Evolutionary conservation across 2,888 invertebrate genomes (phyloP).

Genomic region (Colostygia pectinataria): DNA sequence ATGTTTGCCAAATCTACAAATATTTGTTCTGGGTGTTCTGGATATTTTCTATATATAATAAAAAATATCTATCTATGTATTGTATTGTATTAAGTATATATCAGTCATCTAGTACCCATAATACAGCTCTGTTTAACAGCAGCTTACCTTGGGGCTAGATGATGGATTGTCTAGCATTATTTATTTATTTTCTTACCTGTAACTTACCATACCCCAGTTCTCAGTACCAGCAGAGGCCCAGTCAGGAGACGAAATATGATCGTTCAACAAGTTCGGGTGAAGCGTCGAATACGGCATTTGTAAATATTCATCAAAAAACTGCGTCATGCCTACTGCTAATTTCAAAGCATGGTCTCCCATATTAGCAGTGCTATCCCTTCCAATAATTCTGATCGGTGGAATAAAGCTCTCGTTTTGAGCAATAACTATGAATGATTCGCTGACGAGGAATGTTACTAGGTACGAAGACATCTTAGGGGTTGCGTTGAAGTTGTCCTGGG

Average conservation of each 20-base stretch:
- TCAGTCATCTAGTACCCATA: too few relatives aligned
- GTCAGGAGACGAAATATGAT: slow-evolving; percentile 73
- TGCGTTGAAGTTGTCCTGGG: slow-evolving; percentile 65
- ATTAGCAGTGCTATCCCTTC: slow-evolving; percentile 66
- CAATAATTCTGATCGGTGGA: slow-evolving; percentile 70
- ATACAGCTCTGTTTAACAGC: too few relatives aligned
- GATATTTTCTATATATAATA: too few relatives aligned
- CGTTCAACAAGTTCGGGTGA: slow-evolving; percentile 64
- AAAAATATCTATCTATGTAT: too few relatives aligned
- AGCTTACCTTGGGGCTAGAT: too few relatives aligned
- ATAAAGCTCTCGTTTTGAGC: slow-evolving; percentile 57
- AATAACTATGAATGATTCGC: slow-evolving; percentile 68
- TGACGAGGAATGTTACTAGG: slow-evolving; percentile 91
- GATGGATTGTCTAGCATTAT: too few relatives aligned
- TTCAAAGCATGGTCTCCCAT: slow-evolving; percentile 60
- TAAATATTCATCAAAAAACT: slow-evolving; percentile 66
- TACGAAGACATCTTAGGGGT: slow-evolving; percentile 92
- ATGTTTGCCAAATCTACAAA: too few relatives aligned
- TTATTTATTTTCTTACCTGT: too few relatives aligned
- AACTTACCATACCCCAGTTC: slow-evolving; percentile 79
- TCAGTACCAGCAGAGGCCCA: slow-evolving; percentile 79
- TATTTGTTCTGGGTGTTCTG: too few relatives aligned
- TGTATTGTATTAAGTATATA: too few relatives aligned
- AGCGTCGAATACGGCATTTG: slow-evolving; percentile 60
- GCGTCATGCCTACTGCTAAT: slow-evolving; percentile 63